A percentile compares a stretch with the other conserved stretches of the same genome.
phyloP scores from a whole-genome alignment of 1,140 invertebrate genomes.

The Gryon sp. region DNA sequence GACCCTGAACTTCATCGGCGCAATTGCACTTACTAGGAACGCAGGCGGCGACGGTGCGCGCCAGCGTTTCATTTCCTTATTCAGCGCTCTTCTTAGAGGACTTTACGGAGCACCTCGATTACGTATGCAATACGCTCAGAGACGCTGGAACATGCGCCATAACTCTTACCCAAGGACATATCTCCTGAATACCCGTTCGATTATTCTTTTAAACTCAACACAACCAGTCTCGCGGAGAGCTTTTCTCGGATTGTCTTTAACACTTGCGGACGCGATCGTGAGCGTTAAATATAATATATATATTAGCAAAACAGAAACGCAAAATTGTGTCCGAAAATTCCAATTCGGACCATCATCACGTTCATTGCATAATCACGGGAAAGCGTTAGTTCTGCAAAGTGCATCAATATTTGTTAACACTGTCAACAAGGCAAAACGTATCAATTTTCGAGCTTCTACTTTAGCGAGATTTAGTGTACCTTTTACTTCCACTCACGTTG shows the following conservation, averaged over 20 bases:
- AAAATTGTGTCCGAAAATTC: no score
- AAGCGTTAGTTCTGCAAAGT: conserved; percentile 27
- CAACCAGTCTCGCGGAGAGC: conserved; percentile 38
- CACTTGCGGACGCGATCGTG: conserved; percentile 12
- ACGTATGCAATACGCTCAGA: conserved; percentile 62
- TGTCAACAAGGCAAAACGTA: no score
- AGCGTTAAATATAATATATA: no score
- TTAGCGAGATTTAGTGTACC: no score
- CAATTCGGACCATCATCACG: no score
- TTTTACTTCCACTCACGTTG: no score
- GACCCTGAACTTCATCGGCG: conserved; percentile 75
- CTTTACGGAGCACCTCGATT: conserved; percentile 62
- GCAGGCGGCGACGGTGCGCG: conserved; percentile 47
- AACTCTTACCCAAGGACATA: conserved; percentile 67
- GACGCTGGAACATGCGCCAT: conserved; percentile 53
- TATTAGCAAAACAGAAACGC: no score
- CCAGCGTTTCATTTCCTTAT: conserved; percentile 76
- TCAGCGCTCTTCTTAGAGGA: conserved; percentile 72
- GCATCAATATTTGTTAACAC: conserved; percentile 38
- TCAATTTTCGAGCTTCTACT: no score
- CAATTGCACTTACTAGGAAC: conserved; percentile 51
- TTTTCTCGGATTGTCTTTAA: conserved; percentile 53
- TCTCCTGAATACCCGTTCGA: conserved; percentile 40
- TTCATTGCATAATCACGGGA: conserved; percentile 20
- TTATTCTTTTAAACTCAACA: conserved; percentile 34